phyloP scores from a whole-genome alignment of 1,140 invertebrate species.

The Nephila pilipes region DNA sequence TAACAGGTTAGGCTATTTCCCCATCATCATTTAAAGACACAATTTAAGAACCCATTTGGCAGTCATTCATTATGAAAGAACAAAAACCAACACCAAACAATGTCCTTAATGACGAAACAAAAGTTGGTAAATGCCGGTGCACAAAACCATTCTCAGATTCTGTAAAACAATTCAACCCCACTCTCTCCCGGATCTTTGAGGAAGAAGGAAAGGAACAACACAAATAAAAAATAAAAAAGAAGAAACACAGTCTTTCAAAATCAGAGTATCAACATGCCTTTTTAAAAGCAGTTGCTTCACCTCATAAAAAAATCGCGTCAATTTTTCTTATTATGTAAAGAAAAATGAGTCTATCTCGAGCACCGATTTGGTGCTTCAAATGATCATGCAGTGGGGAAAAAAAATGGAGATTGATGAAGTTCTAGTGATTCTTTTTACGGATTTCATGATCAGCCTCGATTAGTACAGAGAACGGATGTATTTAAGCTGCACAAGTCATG shows the following conservation, averaged over 20 bases:
- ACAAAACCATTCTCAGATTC: background rate
- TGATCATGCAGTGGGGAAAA: background rate
- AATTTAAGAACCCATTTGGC: background rate
- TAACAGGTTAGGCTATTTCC: background rate
- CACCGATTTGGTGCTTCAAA: background rate
- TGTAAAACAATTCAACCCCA: background rate
- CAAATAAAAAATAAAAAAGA: background rate
- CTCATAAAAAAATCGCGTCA: background rate
- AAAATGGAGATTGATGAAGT: conserved; percentile 18
- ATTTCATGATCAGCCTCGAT: background rate
- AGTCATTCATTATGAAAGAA: background rate
- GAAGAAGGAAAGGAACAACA: background rate
- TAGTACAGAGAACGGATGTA: background rate
- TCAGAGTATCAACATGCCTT: background rate
- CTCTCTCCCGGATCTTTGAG: background rate
- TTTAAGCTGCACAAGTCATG: background rate
- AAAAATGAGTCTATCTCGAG: background rate
- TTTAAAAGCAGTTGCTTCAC: background rate
- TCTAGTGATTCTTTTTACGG: background rate
- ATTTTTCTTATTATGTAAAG: background rate
- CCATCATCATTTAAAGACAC: background rate
- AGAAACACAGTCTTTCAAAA: background rate
- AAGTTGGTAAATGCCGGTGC: background rate
- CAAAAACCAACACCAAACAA: too few relatives aligned
- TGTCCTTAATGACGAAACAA: background rate